Evolutionary conservation across 1,140 invertebrate genomes (phyloP).

Genomic region (Drosophila ercepeae): DNA sequence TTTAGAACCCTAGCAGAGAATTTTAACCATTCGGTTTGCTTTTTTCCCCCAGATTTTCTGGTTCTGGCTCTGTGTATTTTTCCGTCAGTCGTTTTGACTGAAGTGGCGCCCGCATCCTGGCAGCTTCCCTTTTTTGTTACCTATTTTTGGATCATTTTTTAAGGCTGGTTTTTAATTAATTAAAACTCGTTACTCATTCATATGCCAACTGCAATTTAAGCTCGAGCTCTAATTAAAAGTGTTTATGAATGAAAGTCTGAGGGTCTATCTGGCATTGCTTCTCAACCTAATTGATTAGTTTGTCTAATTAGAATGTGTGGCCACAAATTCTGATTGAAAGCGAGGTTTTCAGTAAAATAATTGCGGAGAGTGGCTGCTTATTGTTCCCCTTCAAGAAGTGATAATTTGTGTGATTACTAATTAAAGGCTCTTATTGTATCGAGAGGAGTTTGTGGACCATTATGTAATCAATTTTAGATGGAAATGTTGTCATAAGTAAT

Average conservation of each 20-base stretch:
- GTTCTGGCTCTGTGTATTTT: slow-evolving; percentile 31
- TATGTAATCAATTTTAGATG: slow-evolving; percentile 1
- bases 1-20: slow-evolving; percentile 43
- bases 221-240: slow-evolving; percentile 9
- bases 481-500: slow-evolving; percentile 39
- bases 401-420: not conserved
- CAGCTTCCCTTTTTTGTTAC: slow-evolving; percentile 1
- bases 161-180: slow-evolving; percentile 55
- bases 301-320: not conserved
- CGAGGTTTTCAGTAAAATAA: too few species aligned
- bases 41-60: slow-evolving; percentile 4
- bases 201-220: slow-evolving; percentile 21
- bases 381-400: not conserved
- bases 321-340: not conserved
- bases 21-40: slow-evolving; percentile 41
- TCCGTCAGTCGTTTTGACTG: slow-evolving; percentile 31
- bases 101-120: slow-evolving; percentile 33
- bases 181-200: slow-evolving; percentile 43
- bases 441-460: not conserved
- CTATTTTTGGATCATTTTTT: slow-evolving; percentile 17
- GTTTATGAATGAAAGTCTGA: not conserved
- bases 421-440: too few species aligned
- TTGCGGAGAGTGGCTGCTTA: not conserved
- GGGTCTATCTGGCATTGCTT: not conserved
- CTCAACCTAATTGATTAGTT: not conserved